Conservation (phyloP, 2,888 invertebrate species). For the Zaprionus bogoriensis region DNA sequence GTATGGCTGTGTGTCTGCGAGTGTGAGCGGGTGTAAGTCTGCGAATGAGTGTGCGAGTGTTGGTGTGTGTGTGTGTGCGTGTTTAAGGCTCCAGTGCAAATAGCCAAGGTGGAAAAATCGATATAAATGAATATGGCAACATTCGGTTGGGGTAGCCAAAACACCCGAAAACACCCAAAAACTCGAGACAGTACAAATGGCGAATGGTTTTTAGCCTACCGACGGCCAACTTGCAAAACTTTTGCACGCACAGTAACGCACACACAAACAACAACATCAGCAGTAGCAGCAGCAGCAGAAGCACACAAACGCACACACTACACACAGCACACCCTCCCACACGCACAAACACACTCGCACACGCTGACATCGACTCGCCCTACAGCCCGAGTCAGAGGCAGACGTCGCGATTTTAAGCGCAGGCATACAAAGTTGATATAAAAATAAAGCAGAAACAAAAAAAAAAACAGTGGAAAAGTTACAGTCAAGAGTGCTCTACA, state of each 20-base stretch:
- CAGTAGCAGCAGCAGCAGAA: slow-evolving; percentile 29
- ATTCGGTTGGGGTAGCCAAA: slow-evolving; percentile 34
- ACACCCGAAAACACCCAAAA: slow-evolving; percentile 32
- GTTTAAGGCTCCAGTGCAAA: slow-evolving; percentile 49
- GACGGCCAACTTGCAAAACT: slow-evolving; percentile 64
- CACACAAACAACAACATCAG: slow-evolving; percentile 22
- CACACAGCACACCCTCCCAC: slow-evolving; percentile 6
- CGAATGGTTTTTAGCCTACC: slow-evolving; percentile 54
- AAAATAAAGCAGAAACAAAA: slow-evolving; percentile 54
- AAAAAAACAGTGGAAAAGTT: slow-evolving; percentile 26
- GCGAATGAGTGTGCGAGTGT: slow-evolving; percentile 21
- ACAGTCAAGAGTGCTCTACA: slow-evolving; percentile 18
- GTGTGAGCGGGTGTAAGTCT: slow-evolving; percentile 6
- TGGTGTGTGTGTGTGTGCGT: slow-evolving; percentile 32
- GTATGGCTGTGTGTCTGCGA: slow-evolving; percentile 8
- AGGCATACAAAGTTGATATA: slow-evolving; percentile 63
- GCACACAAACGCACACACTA: slow-evolving; percentile 13
- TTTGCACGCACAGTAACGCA: slow-evolving; percentile 65
- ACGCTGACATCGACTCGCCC: slow-evolving; percentile 16
- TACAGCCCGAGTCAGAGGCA: slow-evolving; percentile 45
- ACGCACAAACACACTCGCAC: slow-evolving; percentile 8
- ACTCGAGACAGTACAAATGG: slow-evolving; percentile 54
- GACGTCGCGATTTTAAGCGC: slow-evolving; percentile 70
- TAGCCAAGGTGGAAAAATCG: slow-evolving; percentile 74
- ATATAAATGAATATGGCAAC: slow-evolving; percentile 74